Conservation (phyloP, 2,888 invertebrate species). For the Griposia aprilina region DNA sequence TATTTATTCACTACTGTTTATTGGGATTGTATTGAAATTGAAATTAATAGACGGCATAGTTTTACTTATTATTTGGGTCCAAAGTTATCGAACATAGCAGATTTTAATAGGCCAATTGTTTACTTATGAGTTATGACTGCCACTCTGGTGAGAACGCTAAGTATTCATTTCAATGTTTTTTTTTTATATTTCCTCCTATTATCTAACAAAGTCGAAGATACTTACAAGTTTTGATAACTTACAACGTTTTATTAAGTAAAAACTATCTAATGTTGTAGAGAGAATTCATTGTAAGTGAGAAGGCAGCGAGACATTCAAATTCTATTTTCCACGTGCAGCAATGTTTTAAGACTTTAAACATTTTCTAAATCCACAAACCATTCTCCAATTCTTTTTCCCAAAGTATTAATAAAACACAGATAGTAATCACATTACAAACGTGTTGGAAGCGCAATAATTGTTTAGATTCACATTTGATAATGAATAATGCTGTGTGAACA, state of each 20-base stretch:
- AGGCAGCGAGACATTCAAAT: conserved; percentile 1
- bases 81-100: conserved; percentile 6
- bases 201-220: not conserved
- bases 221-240: not conserved
- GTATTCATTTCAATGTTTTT: not conserved
- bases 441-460: conserved; percentile 70
- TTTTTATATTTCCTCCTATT: not conserved
- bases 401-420: conserved; percentile 61
- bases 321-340: conserved; percentile 8
- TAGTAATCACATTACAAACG: conserved; percentile 59
- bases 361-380: conserved; percentile 20
- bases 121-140: conserved; percentile 8
- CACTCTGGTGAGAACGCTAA: not conserved
- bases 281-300: not conserved
- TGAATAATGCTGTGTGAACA: conserved; percentile 81
- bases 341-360: conserved; percentile 18
- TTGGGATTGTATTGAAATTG: conserved; percentile 60
- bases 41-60: conserved; percentile 62
- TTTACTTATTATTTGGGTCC: conserved; percentile 23
- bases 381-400: conserved; percentile 33
- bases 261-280: not conserved
- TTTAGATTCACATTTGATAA: conserved; percentile 76
- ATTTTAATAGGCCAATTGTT: conserved; percentile 1
- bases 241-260: not conserved
- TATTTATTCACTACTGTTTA: conserved; percentile 64